Percentiles rank a stretch among this genome's conserved stretches.
Conservation (phyloP, 2,888 invertebrate species). For the Anoplius nigerrimus region DNA sequence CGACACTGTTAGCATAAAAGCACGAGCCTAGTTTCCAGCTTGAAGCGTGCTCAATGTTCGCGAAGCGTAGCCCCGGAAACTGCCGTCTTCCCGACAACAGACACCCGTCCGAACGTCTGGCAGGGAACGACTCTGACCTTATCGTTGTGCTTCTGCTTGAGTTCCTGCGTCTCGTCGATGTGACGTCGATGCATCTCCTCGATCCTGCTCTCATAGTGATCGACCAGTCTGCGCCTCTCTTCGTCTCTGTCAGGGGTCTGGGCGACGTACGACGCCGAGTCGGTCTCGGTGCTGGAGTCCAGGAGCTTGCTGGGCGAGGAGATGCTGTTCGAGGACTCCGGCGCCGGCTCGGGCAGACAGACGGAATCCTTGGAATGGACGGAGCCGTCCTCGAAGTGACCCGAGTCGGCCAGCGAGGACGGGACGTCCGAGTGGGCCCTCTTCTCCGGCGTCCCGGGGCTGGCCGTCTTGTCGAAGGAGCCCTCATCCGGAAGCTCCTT, state of each 20-base stretch:
- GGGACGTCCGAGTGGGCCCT: slow-evolving; percentile 80
- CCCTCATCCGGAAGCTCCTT: slow-evolving; percentile 77
- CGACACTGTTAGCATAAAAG: not conserved
- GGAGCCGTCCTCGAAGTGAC: slow-evolving; percentile 91
- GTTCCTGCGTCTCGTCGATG: slow-evolving; percentile 82
- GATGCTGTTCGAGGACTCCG: slow-evolving; percentile 21
- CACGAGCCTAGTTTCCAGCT: not conserved
- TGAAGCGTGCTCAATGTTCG: no score
- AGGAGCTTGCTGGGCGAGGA: slow-evolving; percentile 16
- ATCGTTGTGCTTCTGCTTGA: slow-evolving; percentile 87
- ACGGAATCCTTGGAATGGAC: slow-evolving; percentile 87
- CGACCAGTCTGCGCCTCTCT: slow-evolving; percentile 82
- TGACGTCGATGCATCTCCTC: slow-evolving; percentile 84
- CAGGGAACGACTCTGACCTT: slow-evolving; percentile 70
- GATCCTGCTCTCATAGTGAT: slow-evolving; percentile 84
- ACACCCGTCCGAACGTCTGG: not conserved
- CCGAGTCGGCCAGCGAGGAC: slow-evolving; percentile 89
- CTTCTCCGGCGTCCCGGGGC: slow-evolving; percentile 77
- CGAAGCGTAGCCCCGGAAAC: no score
- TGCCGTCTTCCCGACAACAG: not conserved
- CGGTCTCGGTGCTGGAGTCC: not conserved
- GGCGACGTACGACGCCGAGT: not conserved
- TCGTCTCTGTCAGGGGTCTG: slow-evolving; percentile 73
- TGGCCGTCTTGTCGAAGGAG: slow-evolving; percentile 64
- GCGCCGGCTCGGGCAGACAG: slow-evolving; percentile 63